Evolutionary conservation across 1,140 invertebrate species (phyloP), one percentile per base, ranked within the genome.

Genomic region (Stegodyphus mimosarum): DNA sequence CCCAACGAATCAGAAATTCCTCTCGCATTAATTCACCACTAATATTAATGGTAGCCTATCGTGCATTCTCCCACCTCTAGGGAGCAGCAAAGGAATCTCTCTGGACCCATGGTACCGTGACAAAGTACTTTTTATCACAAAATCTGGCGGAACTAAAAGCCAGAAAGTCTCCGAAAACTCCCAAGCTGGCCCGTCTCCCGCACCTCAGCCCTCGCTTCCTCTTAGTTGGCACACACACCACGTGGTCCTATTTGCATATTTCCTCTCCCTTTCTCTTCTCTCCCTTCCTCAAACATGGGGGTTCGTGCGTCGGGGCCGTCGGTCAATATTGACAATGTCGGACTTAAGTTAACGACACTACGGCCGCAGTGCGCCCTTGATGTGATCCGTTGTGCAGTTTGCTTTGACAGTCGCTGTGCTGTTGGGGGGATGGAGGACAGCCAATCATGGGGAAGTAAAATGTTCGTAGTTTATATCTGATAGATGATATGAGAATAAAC

Each of bases 261-360:
- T 7, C n/a, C n/a, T 74, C 72, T 6, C 53, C 53, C 72, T 53
- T 13, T 55, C 17, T 18, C 33, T 33, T 33, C 33, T 33, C 33
- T 33, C 2, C 52, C 72, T 11, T 55, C 5, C 51, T 17, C 72
- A 74, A 74, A 74, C 53, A 74, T 53, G 72, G 51, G 55, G 15
- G 15, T 15, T 11, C 5, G 15, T 60, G 55, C 9, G 55, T 15
- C 15, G 55, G 55, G 18, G 72, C 53, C 55, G 53, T 74, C 51
- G 72, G 72, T 74, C 72, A 74, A 74, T 52, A 74, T 74, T 74
- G 72, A 74, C 72, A 74, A 53, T 55, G 72, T 74, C 72, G 11
- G 51, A 74, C 72, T 74, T 50, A 18, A 74, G 50, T 74, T 74
- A 74, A 55, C 52, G 72, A 74, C 52, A 48, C 18, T 33, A 53